Percentiles rank a stretch among this genome's conserved stretches.
These are phyloP conservation scores for Pachypanchax playfairii DNA, from an alignment of 2,113 vertebrate species.

Conservation along the genomic window DNA sequence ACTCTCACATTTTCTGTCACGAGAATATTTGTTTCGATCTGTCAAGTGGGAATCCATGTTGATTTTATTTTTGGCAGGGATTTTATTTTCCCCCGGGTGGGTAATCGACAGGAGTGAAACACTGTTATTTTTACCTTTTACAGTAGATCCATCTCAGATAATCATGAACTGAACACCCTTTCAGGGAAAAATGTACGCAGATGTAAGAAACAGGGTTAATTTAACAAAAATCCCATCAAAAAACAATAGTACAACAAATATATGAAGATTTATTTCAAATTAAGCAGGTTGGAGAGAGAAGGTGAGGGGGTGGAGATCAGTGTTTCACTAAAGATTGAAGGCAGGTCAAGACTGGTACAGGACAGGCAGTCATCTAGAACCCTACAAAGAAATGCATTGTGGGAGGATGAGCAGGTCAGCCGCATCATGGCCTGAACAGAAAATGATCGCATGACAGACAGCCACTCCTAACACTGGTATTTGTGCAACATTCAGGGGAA, in stretches of 20 bases:
- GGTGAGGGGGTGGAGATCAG: background rate
- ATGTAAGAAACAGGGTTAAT: fast-evolving
- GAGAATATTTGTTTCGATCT: background rate
- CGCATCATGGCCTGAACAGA: conserved; percentile 24
- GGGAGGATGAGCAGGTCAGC: conserved; percentile 39
- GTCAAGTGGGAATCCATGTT: conserved; percentile 23
- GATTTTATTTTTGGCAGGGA: conserved; percentile 45
- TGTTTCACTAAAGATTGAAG: conserved; percentile 1
- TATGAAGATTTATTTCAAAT: background rate
- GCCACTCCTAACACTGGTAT: conserved; percentile 45
- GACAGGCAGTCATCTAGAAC: conserved; percentile 45
- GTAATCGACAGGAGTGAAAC: background rate
- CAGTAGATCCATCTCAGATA: background rate
- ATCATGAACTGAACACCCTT: background rate
- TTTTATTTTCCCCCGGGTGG: conserved; percentile 25
- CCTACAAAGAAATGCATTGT: conserved; percentile 40
- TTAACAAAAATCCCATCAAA: too few relatives aligned
- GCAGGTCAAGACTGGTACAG: conserved; percentile 29
- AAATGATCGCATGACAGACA: conserved; percentile 36
- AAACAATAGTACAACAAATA: background rate
- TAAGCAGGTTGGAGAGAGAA: background rate
- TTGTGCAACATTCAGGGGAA: conserved; percentile 7
- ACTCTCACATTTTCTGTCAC: background rate
- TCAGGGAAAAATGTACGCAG: background rate
- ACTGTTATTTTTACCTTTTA: conserved; percentile 15